Conservation (phyloP, 2,797 vertebrate species). For the Chelmon rostratus region DNA sequence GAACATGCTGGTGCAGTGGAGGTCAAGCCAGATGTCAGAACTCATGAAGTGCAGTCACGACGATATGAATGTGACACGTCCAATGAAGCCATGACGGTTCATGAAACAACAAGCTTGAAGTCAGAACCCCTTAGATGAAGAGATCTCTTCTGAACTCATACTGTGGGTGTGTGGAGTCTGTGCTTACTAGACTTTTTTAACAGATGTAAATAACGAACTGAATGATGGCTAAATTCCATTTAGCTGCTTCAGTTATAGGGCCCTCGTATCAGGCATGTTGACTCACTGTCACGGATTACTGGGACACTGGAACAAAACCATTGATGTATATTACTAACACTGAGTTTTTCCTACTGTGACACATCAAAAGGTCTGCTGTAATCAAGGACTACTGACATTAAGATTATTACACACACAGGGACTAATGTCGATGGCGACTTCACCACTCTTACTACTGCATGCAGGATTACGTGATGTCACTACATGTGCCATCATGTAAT, state of each 20-base stretch:
- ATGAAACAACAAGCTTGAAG: not conserved
- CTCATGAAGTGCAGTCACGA: not conserved
- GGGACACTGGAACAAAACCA: too few species aligned
- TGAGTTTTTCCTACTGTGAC: not conserved
- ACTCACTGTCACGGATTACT: too few species aligned
- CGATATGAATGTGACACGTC: not conserved
- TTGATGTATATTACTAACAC: too few species aligned
- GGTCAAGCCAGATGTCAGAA: slow-evolving; percentile 25
- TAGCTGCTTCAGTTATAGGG: too few species aligned
- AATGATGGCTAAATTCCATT: too few species aligned
- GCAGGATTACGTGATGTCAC: not conserved
- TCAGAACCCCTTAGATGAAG: not conserved
- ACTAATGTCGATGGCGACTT: not conserved
- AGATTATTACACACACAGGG: too few species aligned
- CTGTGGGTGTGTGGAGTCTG: not conserved
- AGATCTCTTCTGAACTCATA: not conserved
- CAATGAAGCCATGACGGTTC: not conserved
- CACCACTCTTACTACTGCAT: not conserved
- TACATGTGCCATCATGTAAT: not conserved
- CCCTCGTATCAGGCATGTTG: too few species aligned
- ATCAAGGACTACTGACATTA: not conserved
- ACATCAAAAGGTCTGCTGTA: not conserved
- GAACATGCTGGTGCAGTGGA: slow-evolving; percentile 14
- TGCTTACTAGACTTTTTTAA: not conserved
- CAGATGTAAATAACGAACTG: too few species aligned